Conservation (phyloP, 2,888 invertebrate species). For the Andrena chrysosceles region DNA sequence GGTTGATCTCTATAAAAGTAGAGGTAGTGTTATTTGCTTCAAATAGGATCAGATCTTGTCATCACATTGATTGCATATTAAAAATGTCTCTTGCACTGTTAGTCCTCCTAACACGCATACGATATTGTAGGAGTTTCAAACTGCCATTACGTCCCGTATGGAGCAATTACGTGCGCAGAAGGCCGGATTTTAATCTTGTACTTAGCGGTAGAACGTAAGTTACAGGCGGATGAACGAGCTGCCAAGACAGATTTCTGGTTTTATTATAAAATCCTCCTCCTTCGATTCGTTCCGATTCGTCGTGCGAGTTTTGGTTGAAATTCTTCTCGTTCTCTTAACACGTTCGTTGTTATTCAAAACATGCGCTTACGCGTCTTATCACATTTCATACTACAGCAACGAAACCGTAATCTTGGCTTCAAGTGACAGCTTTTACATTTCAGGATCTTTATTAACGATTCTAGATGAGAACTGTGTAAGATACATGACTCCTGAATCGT, state of each 20-base stretch:
- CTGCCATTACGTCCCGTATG: constrained; percentile 78
- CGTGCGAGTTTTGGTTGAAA: neutral
- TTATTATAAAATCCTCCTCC: neutral
- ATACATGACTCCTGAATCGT: too few species aligned
- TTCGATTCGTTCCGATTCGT: neutral
- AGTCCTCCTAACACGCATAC: constrained; percentile 28
- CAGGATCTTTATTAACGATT: too few species aligned
- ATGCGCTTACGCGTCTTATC: too few species aligned
- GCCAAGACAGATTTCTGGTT: constrained; percentile 46
- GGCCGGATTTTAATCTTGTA: constrained; percentile 83
- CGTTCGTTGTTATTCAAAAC: too few species aligned
- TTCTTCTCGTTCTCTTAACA: neutral
- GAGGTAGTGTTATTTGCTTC: neutral
- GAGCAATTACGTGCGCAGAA: constrained; percentile 81
- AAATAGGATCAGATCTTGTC: constrained; percentile 4
- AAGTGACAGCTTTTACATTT: too few species aligned
- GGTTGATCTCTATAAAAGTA: neutral
- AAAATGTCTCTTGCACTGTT: neutral
- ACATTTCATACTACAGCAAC: too few species aligned
- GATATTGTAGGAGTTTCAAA: constrained; percentile 77
- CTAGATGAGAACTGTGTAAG: too few species aligned
- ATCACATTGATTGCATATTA: neutral
- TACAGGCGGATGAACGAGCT: constrained; percentile 39
- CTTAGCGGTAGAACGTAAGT: constrained; percentile 84
- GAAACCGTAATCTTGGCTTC: too few species aligned